A percentile compares a stretch with the other conserved stretches of the same genome.
phyloP scores from a whole-genome alignment of 1,140 invertebrate species.

The Diploscapter pachys region DNA sequence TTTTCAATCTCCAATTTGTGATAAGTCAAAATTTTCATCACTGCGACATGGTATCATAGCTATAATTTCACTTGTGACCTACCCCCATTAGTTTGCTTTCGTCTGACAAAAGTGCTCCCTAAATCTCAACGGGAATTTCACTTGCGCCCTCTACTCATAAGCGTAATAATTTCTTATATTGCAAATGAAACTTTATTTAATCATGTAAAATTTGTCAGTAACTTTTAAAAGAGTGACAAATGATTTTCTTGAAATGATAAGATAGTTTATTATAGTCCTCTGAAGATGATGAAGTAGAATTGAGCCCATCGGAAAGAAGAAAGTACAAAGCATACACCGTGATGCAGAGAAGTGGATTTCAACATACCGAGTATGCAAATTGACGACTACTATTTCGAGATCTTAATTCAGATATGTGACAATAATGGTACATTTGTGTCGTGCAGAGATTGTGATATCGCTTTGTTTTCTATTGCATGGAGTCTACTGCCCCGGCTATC shows the following conservation, averaged over 20 bases:
- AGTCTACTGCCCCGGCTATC: conserved; percentile 50
- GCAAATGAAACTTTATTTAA: too few species aligned
- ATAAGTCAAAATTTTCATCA: too few species aligned
- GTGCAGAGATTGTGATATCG: conserved; percentile 53
- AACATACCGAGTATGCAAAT: conserved; percentile 51
- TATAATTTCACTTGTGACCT: too few species aligned
- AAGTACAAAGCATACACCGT: conserved; percentile 57
- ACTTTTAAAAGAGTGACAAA: too few species aligned
- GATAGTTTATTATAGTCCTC: conserved; percentile 18
- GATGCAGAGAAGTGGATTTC: conserved; percentile 53
- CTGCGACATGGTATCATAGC: too few species aligned
- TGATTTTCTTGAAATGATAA: neutral
- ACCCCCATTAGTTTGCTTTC: too few species aligned
- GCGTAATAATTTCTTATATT: too few species aligned
- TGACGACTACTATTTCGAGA: neutral
- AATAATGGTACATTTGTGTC: conserved; percentile 54
- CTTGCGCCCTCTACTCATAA: too few species aligned
- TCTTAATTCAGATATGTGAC: conserved; percentile 44
- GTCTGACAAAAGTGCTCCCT: too few species aligned
- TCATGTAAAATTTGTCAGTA: too few species aligned
- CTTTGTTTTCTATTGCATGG: conserved; percentile 51
- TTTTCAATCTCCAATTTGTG: too few species aligned
- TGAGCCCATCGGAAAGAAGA: conserved; percentile 37
- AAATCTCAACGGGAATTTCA: too few species aligned
- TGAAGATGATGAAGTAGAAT: conserved; percentile 40